Percentiles rank a stretch among this genome's conserved stretches.
phyloP scores from a whole-genome alignment of 2,797 vertebrate genomes.

The Anniella stebbinsi region DNA sequence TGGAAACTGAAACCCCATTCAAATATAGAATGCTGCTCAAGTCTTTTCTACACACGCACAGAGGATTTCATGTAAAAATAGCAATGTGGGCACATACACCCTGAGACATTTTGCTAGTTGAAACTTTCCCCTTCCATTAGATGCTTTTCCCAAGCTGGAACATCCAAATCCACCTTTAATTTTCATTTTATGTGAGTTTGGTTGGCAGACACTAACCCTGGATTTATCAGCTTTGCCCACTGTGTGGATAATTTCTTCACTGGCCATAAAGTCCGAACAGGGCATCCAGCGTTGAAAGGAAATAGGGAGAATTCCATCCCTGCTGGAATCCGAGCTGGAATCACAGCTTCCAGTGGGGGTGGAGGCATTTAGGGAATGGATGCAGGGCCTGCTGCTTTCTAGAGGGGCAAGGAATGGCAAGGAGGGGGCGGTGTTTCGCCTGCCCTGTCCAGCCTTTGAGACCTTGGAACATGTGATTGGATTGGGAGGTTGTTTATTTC shows the following conservation, averaged over 20 bases:
- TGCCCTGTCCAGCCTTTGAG: neutral
- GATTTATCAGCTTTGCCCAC: neutral
- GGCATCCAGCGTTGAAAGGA: neutral
- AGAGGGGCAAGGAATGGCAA: neutral
- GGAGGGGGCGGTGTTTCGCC: neutral
- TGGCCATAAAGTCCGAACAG: neutral
- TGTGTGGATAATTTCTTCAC: neutral
- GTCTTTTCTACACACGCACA: neutral
- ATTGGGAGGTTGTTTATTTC: no score
- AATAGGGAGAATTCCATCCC: neutral
- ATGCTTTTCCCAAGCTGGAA: neutral
- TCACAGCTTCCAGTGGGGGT: constrained; percentile 6
- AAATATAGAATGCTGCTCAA: neutral
- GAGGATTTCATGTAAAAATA: neutral
- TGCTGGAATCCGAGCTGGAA: constrained; percentile 2
- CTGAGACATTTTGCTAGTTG: neutral
- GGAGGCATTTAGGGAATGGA: constrained; percentile 11
- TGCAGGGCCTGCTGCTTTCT: neutral
- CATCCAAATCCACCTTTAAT: neutral
- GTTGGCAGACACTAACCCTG: neutral
- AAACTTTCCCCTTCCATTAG: neutral
- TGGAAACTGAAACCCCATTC: neutral
- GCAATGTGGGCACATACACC: neutral
- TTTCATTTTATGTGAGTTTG: neutral
- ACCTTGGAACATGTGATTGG: neutral